phyloP scores from a whole-genome alignment of 2,888 invertebrate genomes.

The Mongoloraphidia duomilia region DNA sequence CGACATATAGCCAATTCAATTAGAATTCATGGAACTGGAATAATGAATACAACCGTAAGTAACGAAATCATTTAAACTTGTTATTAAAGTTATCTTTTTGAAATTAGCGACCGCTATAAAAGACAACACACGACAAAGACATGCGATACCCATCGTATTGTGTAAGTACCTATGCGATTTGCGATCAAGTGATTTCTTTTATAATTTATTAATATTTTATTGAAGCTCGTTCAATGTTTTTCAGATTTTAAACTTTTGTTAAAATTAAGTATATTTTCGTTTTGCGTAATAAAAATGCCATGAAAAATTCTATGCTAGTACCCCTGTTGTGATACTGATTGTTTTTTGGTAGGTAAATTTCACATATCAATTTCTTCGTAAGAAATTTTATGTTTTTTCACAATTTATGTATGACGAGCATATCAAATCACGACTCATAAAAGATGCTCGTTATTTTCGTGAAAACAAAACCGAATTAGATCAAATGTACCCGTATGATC shows the following conservation, averaged over 20 bases:
- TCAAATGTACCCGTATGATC: conserved; percentile 69
- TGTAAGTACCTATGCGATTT: too few species aligned
- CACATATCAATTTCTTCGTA: conserved; percentile 84
- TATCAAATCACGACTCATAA: conserved; percentile 84
- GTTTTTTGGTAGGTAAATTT: conserved; percentile 47
- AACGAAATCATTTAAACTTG: neutral
- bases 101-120: conserved; percentile 2
- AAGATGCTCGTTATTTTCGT: conserved; percentile 71
- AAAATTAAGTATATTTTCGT: too few species aligned
- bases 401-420: conserved; percentile 97
- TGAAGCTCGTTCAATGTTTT: too few species aligned
- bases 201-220: neutral
- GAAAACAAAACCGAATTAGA: conserved; percentile 52
- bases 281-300: neutral
- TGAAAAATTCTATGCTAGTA: neutral
- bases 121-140: neutral
- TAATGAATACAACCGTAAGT: conserved; percentile 81
- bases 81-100: neutral
- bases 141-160: too few species aligned
- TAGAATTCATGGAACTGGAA: conserved; percentile 90
- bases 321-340: neutral
- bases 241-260: too few species aligned
- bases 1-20: conserved; percentile 93
- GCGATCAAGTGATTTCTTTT: neutral
- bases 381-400: conserved; percentile 87